Evolutionary conservation across 2,888 invertebrate species (phyloP).

Genomic region (Leucophenga maculata): DNA sequence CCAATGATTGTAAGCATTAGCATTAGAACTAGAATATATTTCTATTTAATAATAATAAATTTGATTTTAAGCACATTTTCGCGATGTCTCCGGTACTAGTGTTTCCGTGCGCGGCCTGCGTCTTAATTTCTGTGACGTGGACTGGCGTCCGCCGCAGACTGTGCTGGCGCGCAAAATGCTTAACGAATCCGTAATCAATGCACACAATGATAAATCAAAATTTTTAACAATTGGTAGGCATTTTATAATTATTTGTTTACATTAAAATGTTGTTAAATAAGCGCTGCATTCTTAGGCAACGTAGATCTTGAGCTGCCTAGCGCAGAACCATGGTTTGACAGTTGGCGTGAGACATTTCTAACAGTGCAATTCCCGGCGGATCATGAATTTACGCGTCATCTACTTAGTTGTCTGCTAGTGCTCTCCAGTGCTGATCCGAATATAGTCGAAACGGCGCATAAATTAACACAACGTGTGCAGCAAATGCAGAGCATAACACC

Average conservation of each 20-base stretch:
- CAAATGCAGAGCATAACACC: constrained; percentile 83
- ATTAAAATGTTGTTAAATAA: constrained; percentile 19
- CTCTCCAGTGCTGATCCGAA: constrained; percentile 81
- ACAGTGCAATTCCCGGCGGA: constrained; percentile 91
- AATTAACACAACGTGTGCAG: constrained; percentile 85
- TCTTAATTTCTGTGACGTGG: constrained; percentile 86
- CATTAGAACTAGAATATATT: constrained; percentile 8
- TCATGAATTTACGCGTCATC: constrained; percentile 96
- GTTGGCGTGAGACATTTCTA: constrained; percentile 93
- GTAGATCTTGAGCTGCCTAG: constrained; percentile 81
- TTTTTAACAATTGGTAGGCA: constrained; percentile 75
- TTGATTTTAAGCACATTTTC: constrained; percentile 85
- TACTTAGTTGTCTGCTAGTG: constrained; percentile 86
- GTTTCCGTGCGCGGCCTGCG: constrained; percentile 84
- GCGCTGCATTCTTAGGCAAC: constrained; percentile 68
- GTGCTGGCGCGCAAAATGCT: constrained; percentile 87
- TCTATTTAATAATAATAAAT: not conserved
- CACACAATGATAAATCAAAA: constrained; percentile 73
- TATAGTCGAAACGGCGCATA: constrained; percentile 87
- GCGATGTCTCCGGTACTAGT: constrained; percentile 84
- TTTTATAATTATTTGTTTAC: not conserved
- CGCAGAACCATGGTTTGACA: constrained; percentile 94
- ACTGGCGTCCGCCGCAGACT: constrained; percentile 85
- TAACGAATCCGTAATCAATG: constrained; percentile 84
- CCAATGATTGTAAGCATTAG: constrained; percentile 78